Evolutionary conservation across 2,797 vertebrate species (phyloP).

Genomic region (Lateolabrax maculatus): DNA sequence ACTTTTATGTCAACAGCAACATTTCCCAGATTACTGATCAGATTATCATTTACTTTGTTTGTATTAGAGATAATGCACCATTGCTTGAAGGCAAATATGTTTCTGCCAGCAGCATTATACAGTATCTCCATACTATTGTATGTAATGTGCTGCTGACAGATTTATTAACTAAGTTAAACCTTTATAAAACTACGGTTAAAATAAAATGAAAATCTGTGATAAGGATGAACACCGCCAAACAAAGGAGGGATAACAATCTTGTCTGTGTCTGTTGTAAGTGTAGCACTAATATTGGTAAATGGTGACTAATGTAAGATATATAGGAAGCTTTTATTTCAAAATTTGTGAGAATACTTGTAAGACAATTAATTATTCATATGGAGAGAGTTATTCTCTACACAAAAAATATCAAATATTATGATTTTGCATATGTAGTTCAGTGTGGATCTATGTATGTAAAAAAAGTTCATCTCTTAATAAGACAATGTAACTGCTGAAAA

Average conservation of each 20-base stretch:
- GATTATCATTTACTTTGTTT: background rate
- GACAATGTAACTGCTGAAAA: background rate
- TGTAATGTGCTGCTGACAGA: background rate
- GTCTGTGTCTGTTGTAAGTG: background rate
- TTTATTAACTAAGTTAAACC: background rate
- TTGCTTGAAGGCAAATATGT: background rate
- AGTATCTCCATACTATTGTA: background rate
- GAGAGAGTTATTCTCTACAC: background rate
- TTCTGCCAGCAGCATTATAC: background rate
- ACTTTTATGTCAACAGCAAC: background rate
- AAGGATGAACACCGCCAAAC: background rate
- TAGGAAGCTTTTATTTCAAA: background rate
- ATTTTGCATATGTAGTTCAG: slow-evolving; percentile 5
- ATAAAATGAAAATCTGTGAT: background rate
- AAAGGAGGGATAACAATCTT: background rate
- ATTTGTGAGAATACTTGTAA: background rate
- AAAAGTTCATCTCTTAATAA: slow-evolving; percentile 1
- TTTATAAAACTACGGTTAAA: background rate
- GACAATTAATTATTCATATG: slow-evolving; percentile 20
- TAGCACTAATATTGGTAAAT: background rate
- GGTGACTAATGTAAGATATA: background rate
- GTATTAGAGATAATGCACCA: background rate
- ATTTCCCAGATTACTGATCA: background rate
- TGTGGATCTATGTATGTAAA: background rate
- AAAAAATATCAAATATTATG: slow-evolving; percentile 1